phyloP scores from a whole-genome alignment of 2,113 vertebrate genomes.

The Stegostoma tigrinum region DNA sequence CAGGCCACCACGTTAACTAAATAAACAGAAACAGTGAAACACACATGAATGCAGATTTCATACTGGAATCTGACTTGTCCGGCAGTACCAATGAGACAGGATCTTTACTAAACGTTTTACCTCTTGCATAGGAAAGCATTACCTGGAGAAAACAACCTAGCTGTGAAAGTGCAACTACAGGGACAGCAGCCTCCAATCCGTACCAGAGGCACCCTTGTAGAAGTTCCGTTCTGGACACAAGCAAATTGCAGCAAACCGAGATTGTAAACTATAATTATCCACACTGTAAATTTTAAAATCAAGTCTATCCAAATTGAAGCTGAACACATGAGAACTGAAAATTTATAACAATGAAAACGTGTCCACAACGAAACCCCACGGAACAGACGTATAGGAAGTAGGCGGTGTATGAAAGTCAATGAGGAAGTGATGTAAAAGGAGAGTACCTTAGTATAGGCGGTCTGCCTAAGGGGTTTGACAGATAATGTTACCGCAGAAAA shows the following conservation, averaged over 20 bases:
- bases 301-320: background rate
- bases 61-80: no score
- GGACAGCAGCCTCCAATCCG: background rate
- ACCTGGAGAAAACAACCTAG: background rate
- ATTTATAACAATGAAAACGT: background rate
- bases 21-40: no score
- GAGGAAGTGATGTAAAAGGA: conserved; percentile 28
- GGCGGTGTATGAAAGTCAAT: background rate
- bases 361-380: background rate
- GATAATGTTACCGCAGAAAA: conserved; percentile 77
- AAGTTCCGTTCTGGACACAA: background rate
- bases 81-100: no score
- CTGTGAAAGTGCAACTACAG: background rate
- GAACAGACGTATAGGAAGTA: background rate
- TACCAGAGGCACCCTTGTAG: background rate
- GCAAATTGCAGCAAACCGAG: background rate
- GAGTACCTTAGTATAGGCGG: background rate
- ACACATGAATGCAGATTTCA: no score
- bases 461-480: conserved; percentile 56
- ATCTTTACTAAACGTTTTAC: background rate
- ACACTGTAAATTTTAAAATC: background rate
- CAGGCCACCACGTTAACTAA: no score
- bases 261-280: background rate
- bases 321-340: background rate
- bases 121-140: background rate